These are phyloP conservation scores for Gorsachius magnificus DNA, from an alignment of 2,797 vertebrate species.

Conservation along the genomic window DNA sequence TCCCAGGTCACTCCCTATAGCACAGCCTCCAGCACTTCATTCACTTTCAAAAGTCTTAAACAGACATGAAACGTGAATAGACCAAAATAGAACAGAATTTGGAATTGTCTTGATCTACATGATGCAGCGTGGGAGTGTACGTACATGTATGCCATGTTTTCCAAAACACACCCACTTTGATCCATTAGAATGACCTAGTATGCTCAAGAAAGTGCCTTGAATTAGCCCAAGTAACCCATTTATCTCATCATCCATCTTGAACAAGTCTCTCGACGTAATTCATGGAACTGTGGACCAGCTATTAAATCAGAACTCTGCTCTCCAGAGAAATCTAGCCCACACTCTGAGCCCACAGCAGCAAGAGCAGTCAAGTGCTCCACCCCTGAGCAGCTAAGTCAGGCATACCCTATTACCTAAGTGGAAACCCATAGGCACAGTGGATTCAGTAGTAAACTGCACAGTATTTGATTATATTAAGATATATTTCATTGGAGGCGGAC, in stretches of 20 bases:
- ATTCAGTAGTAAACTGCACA: neutral
- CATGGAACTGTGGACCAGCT: neutral
- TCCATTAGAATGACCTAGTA: neutral
- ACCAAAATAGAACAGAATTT: neutral
- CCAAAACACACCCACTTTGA: neutral
- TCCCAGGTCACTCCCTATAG: neutral
- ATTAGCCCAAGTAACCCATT: neutral
- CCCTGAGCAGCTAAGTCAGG: neutral
- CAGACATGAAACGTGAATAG: neutral
- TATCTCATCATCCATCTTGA: neutral
- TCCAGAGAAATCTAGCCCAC: neutral
- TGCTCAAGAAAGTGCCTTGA: neutral
- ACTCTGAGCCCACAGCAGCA: neutral
- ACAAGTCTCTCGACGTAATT: neutral
- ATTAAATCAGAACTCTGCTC: neutral
- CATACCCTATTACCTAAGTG: neutral
- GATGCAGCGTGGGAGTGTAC: rapidly evolving
- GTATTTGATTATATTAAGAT: neutral
- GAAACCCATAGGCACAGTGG: neutral
- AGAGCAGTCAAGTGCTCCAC: neutral
- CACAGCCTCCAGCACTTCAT: neutral
- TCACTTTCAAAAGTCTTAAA: neutral
- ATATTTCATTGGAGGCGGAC: neutral
- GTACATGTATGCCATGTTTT: neutral
- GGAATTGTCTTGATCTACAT: neutral